phyloP scores from a whole-genome alignment of 2,113 vertebrate genomes.

The Peromyscus leucopus region DNA sequence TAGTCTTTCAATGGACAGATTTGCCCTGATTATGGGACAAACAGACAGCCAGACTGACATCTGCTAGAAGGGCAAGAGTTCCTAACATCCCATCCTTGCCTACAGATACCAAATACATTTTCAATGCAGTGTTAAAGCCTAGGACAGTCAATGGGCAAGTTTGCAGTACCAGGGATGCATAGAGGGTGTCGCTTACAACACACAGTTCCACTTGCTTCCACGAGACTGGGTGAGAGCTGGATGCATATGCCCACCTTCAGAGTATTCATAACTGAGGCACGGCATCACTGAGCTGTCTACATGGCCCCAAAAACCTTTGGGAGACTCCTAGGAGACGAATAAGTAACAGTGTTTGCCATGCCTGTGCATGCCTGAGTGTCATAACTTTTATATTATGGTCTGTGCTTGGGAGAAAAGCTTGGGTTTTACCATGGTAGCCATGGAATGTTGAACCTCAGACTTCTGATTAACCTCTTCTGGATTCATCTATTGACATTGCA shows the following conservation, averaged over 20 bases:
- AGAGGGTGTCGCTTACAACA: constrained; percentile 91
- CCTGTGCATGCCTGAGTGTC: fast-evolving
- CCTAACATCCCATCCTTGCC: constrained; percentile 91
- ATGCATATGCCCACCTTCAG: not conserved
- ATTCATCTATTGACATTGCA: not conserved
- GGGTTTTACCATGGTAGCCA: fast-evolving
- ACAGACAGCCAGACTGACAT: constrained; percentile 91
- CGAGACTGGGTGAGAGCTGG: constrained; percentile 90
- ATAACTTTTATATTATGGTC: fast-evolving
- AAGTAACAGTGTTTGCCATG: fast-evolving
- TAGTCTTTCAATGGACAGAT: not conserved
- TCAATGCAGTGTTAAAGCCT: constrained; percentile 92
- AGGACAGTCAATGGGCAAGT: constrained; percentile 91
- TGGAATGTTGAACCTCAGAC: not conserved
- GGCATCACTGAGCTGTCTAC: no score
- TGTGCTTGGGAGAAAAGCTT: not conserved
- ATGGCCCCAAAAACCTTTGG: not conserved
- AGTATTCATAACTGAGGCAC: not conserved
- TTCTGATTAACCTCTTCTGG: not conserved
- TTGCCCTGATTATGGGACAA: constrained; percentile 85
- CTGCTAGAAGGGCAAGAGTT: constrained; percentile 91
- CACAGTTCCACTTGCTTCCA: constrained; percentile 93
- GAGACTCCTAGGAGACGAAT: not conserved
- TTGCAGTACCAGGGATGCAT: constrained; percentile 90
- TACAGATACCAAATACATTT: constrained; percentile 88